Base-by-base conservation (phyloP, 1,140 invertebrate genomes). In the Plectrocnemia conspersa region DNA sequence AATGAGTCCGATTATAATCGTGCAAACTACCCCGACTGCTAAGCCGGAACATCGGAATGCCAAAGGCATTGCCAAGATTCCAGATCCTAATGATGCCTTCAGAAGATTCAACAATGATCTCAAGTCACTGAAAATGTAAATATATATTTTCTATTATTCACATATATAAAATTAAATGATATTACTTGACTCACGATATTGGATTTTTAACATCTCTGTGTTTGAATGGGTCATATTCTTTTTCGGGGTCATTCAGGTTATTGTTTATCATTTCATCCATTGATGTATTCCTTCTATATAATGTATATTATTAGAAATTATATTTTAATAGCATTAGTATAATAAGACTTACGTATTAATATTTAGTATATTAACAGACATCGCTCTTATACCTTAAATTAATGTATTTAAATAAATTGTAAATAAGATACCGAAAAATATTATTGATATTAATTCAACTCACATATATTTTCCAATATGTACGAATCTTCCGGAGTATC, bases 41-140 rank as follows among this genome's bases (percentile, higher is more conserved):
- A 91, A 68, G 19, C 91, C 91, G 22, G 87, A 83, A 69, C 91
- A 85, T 61, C 82, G 84, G 57, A 94, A 84, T 4, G 91, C 90
- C 59, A 81, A 78, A 3, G 91, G 91, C 85, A 94, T 91, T 1
- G 91, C 90, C 42, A 94, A 68, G 46, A 94, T 89, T 3, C 91
- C 91, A 0, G 89, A 91, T 0, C 91, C 91, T 24, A 94, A 73
- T 0, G 91, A 92, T 24, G 85, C 86, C 67, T 92, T 92, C 3
- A 91, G 66, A 6, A 92, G 73, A 69, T 91, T 89, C 25, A 85
- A 79, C 63, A 90, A 75, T 0, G 88, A 82, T 22, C 85, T 80
- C 4, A 78, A 64, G 64, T 88, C 81, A 54, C 85, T 88, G 71
- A 46, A 77, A 77, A 25, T 52, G 19, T 4, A 23, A 25, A 44